A percentile compares a stretch with the other conserved stretches of the same genome.
Evolutionary conservation across 2,113 vertebrate genomes (phyloP).

Genomic region (human): DNA sequence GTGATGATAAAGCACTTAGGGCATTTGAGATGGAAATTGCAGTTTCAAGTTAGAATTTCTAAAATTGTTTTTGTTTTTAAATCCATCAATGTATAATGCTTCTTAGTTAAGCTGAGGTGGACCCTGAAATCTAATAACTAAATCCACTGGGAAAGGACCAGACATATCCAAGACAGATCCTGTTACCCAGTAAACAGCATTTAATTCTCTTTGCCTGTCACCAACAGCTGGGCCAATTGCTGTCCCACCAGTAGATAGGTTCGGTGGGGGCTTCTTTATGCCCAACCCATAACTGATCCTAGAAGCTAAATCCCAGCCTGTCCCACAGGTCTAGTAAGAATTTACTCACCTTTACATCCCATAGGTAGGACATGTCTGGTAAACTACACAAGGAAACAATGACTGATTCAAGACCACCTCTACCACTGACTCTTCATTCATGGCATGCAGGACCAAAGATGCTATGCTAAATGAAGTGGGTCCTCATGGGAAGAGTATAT

Average conservation of each 20-base stretch:
- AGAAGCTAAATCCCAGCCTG: background rate
- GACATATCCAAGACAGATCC: background rate
- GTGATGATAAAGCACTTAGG: background rate
- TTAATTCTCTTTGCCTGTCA: background rate
- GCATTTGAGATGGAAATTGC: background rate
- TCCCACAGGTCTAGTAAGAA: background rate
- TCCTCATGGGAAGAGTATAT: background rate
- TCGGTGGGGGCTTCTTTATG: background rate
- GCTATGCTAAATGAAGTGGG: background rate
- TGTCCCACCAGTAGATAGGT: background rate
- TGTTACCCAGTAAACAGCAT: background rate
- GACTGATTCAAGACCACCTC: background rate
- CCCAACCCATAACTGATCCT: background rate
- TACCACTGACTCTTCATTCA: background rate
- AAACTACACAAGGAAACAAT: background rate
- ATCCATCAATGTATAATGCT: background rate
- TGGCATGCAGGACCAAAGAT: background rate
- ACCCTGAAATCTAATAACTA: background rate
- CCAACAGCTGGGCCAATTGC: background rate
- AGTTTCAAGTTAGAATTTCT: background rate
- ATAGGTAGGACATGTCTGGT: background rate
- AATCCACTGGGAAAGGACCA: background rate
- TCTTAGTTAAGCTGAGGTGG: background rate
- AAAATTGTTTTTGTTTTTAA: slow-evolving; percentile 28
- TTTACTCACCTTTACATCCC: background rate